These are phyloP conservation scores for Tympanoctomys barrerae DNA, from an alignment of 2,797 vertebrate species.

Conservation along the genomic window DNA sequence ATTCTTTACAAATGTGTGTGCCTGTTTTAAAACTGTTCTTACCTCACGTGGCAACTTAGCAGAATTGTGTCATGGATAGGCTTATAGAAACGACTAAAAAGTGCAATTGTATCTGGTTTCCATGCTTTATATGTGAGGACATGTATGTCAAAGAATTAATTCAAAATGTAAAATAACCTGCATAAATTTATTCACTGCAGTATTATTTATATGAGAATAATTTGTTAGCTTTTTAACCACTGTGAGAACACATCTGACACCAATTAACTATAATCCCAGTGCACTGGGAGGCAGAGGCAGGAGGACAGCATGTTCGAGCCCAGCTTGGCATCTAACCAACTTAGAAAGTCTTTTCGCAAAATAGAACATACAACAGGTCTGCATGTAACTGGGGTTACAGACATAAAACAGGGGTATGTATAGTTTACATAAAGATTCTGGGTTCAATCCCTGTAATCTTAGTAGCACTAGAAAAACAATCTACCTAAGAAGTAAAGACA, in stretches of 20 bases:
- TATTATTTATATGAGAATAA: neutral
- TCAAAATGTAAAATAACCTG: neutral
- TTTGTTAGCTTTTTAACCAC: neutral
- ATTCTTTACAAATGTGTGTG: neutral
- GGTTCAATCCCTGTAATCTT: neutral
- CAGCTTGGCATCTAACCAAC: neutral
- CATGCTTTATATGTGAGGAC: neutral
- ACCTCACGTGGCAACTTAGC: neutral
- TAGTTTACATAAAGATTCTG: neutral
- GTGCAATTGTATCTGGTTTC: neutral
- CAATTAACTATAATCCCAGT: neutral
- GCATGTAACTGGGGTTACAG: neutral
- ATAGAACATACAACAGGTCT: neutral
- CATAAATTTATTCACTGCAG: neutral
- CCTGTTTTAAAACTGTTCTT: neutral
- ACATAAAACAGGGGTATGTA: neutral
- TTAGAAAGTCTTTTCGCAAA: neutral
- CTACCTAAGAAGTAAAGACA: neutral
- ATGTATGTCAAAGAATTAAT: neutral
- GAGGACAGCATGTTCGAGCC: neutral
- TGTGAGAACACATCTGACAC: neutral
- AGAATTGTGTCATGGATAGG: fast-evolving
- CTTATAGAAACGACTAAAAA: neutral
- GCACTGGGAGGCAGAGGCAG: neutral
- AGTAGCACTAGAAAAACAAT: neutral